A percentile compares a stretch with the other conserved stretches of the same genome.
phyloP scores from a whole-genome alignment of 2,797 vertebrate genomes.

The Remorina albescens region DNA sequence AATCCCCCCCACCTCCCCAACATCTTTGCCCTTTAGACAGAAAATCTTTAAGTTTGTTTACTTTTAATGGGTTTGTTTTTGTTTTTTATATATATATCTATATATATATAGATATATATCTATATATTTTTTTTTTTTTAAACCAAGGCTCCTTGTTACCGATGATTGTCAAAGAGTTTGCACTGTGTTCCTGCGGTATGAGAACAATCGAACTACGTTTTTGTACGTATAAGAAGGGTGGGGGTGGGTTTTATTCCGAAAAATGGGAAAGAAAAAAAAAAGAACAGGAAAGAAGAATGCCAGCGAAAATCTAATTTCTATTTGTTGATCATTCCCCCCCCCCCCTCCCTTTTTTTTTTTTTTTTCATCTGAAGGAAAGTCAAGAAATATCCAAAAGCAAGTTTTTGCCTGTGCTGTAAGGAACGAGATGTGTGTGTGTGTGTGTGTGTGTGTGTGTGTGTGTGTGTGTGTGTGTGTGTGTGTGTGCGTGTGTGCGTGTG shows the following conservation, averaged over 20 bases:
- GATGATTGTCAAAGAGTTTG: conserved; percentile 66
- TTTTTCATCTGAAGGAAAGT: conserved; percentile 31
- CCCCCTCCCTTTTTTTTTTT: not conserved
- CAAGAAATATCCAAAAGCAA: conserved; percentile 28
- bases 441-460: not conserved
- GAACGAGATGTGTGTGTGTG: not conserved
- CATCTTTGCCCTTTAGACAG: conserved; percentile 26
- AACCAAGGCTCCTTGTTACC: conserved; percentile 57
- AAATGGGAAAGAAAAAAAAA: too few relatives aligned
- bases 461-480: conserved; percentile 2
- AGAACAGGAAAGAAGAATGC: conserved; percentile 30
- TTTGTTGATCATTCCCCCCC: conserved; percentile 23
- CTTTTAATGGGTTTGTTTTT: conserved; percentile 27
- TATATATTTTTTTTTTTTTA: too few relatives aligned
- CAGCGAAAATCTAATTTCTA: conserved; percentile 44
- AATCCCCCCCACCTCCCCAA: not conserved
- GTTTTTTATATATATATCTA: conserved; percentile 18
- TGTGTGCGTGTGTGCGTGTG: not conserved
- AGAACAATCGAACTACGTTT: conserved; percentile 73
- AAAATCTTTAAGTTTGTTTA: conserved; percentile 17
- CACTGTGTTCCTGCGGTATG: conserved; percentile 73
- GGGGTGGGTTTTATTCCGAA: conserved; percentile 50
- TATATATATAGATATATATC: too few relatives aligned
- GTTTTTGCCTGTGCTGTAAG: conserved; percentile 45
- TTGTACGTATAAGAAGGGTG: conserved; percentile 56